Base-by-base conservation (phyloP, 1,140 invertebrate species). In the Geopemphigus sp. region DNA sequence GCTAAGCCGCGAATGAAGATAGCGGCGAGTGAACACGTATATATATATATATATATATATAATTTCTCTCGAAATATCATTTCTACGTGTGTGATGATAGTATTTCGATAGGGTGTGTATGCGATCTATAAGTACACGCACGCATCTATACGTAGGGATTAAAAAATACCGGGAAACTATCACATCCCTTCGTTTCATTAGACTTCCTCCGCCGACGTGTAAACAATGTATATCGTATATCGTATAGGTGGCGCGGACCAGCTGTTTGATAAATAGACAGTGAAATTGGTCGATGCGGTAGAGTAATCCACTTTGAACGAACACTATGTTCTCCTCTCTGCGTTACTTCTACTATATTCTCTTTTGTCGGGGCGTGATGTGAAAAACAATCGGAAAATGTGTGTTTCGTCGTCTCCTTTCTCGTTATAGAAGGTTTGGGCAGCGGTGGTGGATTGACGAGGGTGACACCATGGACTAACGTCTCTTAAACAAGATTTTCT, bases 301-400 rank as follows among this genome's bases (percentile, higher is more conserved):
- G 22, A 47, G 74, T 78, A 78, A 78, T 78, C 74, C 74, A 78
- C 74, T 78, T 78, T 78, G 74, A 78, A 59, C 74, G 74, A n/a
- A 59, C 56, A 78, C 56, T 14, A 6, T 72, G 26, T 54, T 10
- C 47, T 17, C 32, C 26, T 10, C 29, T 39, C 2, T 19, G 15
- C 29, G 47, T 12, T 14, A 29, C 61, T 63, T 10, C 59, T 56
- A 19, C 32, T n/a, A n/a, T n/a, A 39, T 39, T 19, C 73, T 32
- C 22, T 59, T 45, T 59, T 32, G 14, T 14, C 8, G 54, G 54
- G 54, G 57, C 73, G 74, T 78, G 74, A 78, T 39, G 57, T 61
- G 74, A 78, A 78, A 78, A 78, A 78, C 74, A 78, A 78, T 78
- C 74, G 57, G 39, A 63, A 32, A 24, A 76, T 59, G 26, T 59